Base-by-base conservation (phyloP, 2,797 vertebrate species). In the Nothura maculosa region DNA sequence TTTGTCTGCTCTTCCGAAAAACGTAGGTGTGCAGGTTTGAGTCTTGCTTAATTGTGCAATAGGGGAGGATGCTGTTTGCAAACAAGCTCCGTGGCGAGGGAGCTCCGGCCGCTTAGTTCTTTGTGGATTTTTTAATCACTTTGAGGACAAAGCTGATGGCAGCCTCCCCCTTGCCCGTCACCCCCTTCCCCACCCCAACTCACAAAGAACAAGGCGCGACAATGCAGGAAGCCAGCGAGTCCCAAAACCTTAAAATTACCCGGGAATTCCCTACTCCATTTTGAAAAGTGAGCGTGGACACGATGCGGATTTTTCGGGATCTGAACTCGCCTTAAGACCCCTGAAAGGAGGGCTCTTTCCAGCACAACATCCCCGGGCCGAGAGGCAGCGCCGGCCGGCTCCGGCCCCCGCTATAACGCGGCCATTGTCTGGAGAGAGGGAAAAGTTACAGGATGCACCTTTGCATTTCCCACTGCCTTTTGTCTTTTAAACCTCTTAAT, bases 21-120 rank as follows among this genome's bases (percentile, higher is more conserved):
- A 52, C 50, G 77, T 79, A 94, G 96, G 94, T 90, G 92, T 96
- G 64, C 83, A 90, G 73, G 89, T 95, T 89, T 77, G 92, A 85
- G 90, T 87, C 84, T 92, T 83, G 80, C 82, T 90, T 69, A 67
- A 45, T 48, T 66, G 90, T 92, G 94, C 70, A 90, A 38, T 57
- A 88, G 80, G 57, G 91, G 84, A 95, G 95, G 89, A 93, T 94
- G 94, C 86, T 96, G 94, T 96, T 90, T 95, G 97, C 96, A 96
- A 97, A 96, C 94, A 95, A 87, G 47, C 68, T 88, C 82, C 52
- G 63, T 22, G 13, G 52, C 38, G 54, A 92, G 70, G 6, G 70
- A 82, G 85, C 92, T 90, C 64, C 5, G 76, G 76, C 81, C 82
- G 89, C 92, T 96, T 96, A 94, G 94, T 94, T 90, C 67, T 15